These are phyloP conservation scores for Calameuta idolon DNA, from an alignment of 2,888 invertebrate species.

Conservation along the genomic window DNA sequence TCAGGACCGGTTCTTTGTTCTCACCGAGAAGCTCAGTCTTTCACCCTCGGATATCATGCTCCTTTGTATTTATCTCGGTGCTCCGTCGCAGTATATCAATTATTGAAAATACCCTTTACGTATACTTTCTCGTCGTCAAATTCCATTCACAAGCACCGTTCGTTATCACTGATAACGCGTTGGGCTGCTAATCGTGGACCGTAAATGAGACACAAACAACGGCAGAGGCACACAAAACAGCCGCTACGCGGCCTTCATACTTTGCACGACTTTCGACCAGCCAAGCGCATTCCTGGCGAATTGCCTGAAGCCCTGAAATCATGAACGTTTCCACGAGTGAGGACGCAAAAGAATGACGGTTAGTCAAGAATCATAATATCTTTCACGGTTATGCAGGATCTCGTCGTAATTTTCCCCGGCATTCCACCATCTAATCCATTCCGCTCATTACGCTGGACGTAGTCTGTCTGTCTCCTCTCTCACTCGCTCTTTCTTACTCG, in stretches of 20 bases:
- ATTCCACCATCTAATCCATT: not conserved
- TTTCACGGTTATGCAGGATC: not conserved
- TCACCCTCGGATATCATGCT: not conserved
- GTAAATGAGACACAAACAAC: not conserved
- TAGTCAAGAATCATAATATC: not conserved
- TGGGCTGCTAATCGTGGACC: not conserved
- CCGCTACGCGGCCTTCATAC: constrained; percentile 20
- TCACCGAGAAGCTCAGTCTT: not conserved
- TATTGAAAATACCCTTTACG: not conserved
- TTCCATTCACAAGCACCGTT: not conserved
- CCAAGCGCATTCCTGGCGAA: constrained; percentile 45
- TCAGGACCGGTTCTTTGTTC: constrained; percentile 1
- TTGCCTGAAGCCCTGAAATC: constrained; percentile 34
- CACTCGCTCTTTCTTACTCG: not conserved
- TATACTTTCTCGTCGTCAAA: not conserved
- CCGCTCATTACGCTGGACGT: not conserved
- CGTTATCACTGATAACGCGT: not conserved
- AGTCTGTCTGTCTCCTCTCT: not conserved
- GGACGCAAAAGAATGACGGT: not conserved
- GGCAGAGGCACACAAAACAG: not conserved
- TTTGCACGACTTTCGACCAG: constrained; percentile 26
- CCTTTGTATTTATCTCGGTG: not conserved
- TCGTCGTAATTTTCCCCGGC: not conserved
- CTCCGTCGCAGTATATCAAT: not conserved
- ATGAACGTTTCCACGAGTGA: constrained; percentile 2